Percentiles rank a stretch among this genome's conserved stretches.
Conservation (phyloP, 37 sponge, comb jelly and placozoan species). For the Sycon ciliatum region DNA sequence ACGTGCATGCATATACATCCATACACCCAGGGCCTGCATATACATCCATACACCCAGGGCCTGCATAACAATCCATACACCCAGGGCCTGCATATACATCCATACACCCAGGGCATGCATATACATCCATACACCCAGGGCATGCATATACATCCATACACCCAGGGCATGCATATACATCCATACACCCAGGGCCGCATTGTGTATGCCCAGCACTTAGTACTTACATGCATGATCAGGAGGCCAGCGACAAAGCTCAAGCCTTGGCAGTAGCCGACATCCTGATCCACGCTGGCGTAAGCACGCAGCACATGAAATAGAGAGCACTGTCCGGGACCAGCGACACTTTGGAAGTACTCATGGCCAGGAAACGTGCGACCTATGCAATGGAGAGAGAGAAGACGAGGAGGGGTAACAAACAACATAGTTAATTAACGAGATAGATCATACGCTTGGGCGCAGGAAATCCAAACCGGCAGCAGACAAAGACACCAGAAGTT, state of each 20-base stretch:
- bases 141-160: no score
- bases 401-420: neutral
- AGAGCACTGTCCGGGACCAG: slow-evolving; percentile 42
- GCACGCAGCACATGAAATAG: slow-evolving; percentile 62
- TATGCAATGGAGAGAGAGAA: neutral
- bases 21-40: neutral
- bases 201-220: no score
- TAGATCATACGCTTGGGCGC: no score
- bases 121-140: no score
- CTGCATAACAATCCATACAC: slow-evolving; percentile 10
- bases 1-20: neutral
- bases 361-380: slow-evolving; percentile 84
- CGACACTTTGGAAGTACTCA: slow-evolving; percentile 53
- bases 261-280: slow-evolving; percentile 93
- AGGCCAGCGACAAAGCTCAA: slow-evolving; percentile 83
- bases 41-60: slow-evolving; percentile 3
- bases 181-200: no score
- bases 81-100: neutral
- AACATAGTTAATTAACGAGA: no score
- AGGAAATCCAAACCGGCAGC: no score
- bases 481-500: no score
- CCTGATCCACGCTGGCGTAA: slow-evolving; percentile 70
- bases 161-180: no score
- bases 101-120: no score
- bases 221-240: slow-evolving; percentile 77